These are phyloP conservation scores for Ophonus ardosiacus DNA, from an alignment of 2,888 invertebrate genomes.

Conservation along the genomic window DNA sequence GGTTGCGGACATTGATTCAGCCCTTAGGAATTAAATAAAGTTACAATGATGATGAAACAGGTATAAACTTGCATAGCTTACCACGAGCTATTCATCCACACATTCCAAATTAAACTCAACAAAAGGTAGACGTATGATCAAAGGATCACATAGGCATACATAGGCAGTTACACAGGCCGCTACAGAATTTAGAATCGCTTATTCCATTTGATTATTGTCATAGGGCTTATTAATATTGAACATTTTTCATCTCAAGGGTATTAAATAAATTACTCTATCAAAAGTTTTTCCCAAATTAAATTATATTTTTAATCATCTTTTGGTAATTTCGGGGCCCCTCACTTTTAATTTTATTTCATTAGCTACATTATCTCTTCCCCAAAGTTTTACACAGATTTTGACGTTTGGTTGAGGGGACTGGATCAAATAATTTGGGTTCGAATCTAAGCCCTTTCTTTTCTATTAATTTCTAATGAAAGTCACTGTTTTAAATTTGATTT, in stretches of 20 bases:
- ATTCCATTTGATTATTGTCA: slow-evolving; percentile 7
- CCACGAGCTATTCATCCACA: background rate
- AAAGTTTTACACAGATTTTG: background rate
- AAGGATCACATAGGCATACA: background rate
- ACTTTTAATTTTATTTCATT: slow-evolving; percentile 33
- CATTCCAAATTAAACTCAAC: background rate
- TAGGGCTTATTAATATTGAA: slow-evolving; percentile 6
- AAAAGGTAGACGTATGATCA: slow-evolving; percentile 30
- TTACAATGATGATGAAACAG: slow-evolving; percentile 33
- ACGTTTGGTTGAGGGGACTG: background rate
- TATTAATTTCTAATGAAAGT: no score
- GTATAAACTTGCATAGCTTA: slow-evolving; percentile 21
- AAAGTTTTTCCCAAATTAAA: slow-evolving; percentile 10
- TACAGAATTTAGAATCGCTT: background rate
- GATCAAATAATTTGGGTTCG: background rate
- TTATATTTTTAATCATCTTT: slow-evolving; percentile 27
- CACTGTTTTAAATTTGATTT: no score
- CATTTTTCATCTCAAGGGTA: background rate
- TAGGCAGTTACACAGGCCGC: no score
- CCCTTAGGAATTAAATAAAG: slow-evolving; percentile 26
- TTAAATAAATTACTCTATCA: slow-evolving; percentile 21
- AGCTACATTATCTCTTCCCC: background rate
- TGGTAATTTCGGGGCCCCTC: no score
- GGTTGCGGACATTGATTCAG: slow-evolving; percentile 39
- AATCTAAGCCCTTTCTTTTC: no score